Conservation (phyloP, 2,113 vertebrate species). For the Prunella himalayana region DNA sequence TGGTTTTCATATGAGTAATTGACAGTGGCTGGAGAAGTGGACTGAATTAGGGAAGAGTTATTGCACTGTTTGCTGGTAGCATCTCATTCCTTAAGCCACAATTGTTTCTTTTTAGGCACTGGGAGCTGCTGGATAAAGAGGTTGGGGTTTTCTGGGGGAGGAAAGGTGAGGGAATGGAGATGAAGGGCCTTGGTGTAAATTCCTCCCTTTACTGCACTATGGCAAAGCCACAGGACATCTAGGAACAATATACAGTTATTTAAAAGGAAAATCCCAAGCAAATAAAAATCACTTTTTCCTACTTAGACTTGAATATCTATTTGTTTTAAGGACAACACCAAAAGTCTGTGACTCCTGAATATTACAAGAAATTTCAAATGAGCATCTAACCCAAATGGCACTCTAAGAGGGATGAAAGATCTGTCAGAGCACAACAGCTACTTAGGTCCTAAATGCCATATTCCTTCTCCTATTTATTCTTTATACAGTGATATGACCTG, state of each 20-base stretch:
- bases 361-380: background rate
- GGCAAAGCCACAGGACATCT: background rate
- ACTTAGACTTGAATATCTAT: background rate
- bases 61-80: background rate
- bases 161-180: background rate
- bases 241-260: background rate
- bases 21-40: conserved; percentile 11
- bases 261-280: background rate
- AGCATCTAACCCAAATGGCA: background rate
- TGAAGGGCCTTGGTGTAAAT: background rate
- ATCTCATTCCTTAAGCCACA: background rate
- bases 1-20: conserved; percentile 5
- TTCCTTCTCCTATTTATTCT: background rate
- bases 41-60: conserved; percentile 33
- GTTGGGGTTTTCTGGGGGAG: background rate
- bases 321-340: background rate
- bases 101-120: background rate
- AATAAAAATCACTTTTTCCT: background rate
- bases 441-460: background rate
- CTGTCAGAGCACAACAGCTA: background rate
- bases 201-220: background rate
- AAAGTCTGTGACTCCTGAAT: background rate
- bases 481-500: background rate
- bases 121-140: background rate
- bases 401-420: background rate